A percentile compares a stretch with the other conserved stretches of the same genome.
phyloP scores from a whole-genome alignment of 1,140 invertebrate genomes.

The Papilio polyxenes region DNA sequence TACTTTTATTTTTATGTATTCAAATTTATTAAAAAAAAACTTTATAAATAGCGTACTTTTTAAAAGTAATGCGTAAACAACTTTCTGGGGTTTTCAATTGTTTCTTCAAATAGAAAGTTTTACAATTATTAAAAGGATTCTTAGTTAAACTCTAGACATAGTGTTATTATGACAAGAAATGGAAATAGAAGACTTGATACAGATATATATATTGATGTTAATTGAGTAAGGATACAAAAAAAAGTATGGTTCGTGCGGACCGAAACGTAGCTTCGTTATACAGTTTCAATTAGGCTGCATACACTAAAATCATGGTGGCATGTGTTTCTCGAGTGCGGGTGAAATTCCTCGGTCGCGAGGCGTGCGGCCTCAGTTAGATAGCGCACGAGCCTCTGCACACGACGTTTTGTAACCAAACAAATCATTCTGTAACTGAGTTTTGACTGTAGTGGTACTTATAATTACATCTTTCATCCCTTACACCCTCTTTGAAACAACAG shows the following conservation, averaged over 20 bases:
- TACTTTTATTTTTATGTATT: not conserved
- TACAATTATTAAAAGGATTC: not conserved
- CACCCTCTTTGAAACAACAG: not conserved
- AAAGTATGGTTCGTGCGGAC: constrained; percentile 18
- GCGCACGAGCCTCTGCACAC: constrained; percentile 50
- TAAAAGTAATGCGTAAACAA: not conserved
- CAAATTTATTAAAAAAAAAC: no score
- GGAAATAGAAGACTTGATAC: constrained; percentile 18
- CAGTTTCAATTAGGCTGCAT: constrained; percentile 61
- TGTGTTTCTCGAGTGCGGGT: constrained; percentile 66
- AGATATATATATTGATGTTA: constrained; percentile 31
- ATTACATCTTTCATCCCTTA: not conserved
- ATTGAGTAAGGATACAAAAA: constrained; percentile 30
- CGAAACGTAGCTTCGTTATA: constrained; percentile 51
- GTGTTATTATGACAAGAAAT: constrained; percentile 1
- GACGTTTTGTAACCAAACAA: constrained; percentile 43
- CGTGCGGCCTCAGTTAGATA: constrained; percentile 56
- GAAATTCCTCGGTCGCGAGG: constrained; percentile 65
- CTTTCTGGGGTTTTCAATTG: not conserved
- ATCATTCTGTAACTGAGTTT: not conserved
- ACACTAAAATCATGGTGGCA: constrained; percentile 61
- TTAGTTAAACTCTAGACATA: not conserved
- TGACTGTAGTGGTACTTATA: no score
- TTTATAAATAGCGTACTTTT: not conserved
- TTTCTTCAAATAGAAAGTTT: not conserved